Conservation (phyloP, 2,113 vertebrate genomes). For the Panthera leo region DNA sequence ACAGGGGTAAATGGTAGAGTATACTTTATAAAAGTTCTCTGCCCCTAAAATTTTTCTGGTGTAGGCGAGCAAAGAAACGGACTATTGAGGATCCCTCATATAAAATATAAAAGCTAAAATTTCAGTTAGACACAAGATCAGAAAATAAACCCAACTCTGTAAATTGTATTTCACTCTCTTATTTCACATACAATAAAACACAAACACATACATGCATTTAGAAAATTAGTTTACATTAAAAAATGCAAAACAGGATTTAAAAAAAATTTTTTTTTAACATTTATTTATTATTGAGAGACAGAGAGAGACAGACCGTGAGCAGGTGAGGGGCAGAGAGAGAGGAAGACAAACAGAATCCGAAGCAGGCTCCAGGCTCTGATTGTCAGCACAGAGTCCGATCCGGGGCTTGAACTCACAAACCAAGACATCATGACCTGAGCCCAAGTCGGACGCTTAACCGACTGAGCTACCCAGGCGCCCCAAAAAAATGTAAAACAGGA, state of each 20-base stretch:
- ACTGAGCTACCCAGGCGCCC: no score
- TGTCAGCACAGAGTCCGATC: no score
- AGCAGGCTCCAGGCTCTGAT: no score
- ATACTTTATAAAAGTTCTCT: not conserved
- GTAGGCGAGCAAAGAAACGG: not conserved
- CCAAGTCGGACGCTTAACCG: no score
- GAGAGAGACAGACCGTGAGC: no score
- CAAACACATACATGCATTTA: not conserved
- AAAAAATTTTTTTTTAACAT: no score
- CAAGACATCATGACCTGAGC: no score
- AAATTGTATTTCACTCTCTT: not conserved
- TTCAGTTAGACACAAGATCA: not conserved
- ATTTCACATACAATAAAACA: not conserved
- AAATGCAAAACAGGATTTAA: not conserved
- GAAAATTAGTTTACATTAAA: not conserved
- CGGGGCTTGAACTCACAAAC: no score
- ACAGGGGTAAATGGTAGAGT: not conserved
- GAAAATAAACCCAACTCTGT: not conserved
- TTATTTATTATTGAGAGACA: no score
- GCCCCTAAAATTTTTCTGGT: not conserved
- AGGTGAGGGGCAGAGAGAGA: no score
- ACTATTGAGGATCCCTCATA: not conserved
- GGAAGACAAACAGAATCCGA: no score
- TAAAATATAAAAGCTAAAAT: constrained; percentile 11
- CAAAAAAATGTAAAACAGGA: not conserved